Evolutionary conservation across 2,113 vertebrate species (phyloP).

Genomic region (Cyphomyrus discorhynchus): DNA sequence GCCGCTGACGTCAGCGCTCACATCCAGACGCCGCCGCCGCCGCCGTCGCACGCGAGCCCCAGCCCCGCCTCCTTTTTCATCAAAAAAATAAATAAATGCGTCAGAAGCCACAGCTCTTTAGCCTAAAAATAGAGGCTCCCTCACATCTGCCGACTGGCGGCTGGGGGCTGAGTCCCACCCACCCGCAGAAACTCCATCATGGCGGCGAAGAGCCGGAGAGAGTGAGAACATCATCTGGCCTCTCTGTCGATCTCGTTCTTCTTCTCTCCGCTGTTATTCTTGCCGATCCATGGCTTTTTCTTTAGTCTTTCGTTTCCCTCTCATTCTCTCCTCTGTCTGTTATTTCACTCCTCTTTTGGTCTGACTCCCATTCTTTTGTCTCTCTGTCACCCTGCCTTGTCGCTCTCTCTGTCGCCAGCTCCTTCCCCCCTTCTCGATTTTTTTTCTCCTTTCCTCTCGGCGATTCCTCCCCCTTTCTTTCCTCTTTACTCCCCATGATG

Average conservation of each 20-base stretch:
- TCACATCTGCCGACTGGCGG: not conserved
- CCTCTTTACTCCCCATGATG: not conserved
- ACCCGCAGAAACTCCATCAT: too few relatives aligned
- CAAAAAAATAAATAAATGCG: not conserved
- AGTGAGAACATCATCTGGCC: not conserved
- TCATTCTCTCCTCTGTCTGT: not conserved
- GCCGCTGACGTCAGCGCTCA: not conserved
- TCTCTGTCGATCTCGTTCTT: not conserved
- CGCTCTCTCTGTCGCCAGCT: not conserved
- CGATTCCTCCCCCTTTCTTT: not conserved
- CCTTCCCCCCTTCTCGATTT: not conserved
- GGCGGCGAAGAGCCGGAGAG: too few relatives aligned
- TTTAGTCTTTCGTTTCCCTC: not conserved
- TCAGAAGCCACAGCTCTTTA: not conserved
- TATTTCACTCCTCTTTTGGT: not conserved
- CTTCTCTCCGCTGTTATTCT: not conserved
- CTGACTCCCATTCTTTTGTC: not conserved
- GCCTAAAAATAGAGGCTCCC: slow-evolving; percentile 3
- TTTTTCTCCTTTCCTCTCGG: not conserved
- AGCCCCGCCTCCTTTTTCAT: not conserved
- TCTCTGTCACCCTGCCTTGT: not conserved
- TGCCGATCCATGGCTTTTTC: not conserved
- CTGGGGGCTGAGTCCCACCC: not conserved
- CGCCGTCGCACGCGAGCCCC: not conserved
- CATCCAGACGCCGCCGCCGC: not conserved